Percentiles rank a stretch among this genome's conserved stretches.
Conservation (phyloP, 2,113 vertebrate genomes). For the Ochotona princeps region DNA sequence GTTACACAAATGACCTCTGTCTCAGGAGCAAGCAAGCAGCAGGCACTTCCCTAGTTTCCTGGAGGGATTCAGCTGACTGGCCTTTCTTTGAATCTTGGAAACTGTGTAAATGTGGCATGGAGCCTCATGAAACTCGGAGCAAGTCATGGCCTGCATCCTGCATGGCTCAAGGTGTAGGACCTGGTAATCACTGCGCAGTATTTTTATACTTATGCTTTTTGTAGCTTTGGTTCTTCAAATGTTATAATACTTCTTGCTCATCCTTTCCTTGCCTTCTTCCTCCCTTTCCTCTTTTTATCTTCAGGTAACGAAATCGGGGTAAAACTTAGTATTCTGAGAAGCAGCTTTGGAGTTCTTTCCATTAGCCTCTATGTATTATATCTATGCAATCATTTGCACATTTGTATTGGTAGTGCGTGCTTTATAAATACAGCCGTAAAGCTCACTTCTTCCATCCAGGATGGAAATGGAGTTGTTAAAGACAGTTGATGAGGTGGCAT, state of each 20-base stretch:
- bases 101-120: constrained; percentile 62
- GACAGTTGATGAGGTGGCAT: constrained; percentile 79
- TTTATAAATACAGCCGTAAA: constrained; percentile 69
- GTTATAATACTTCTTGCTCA: constrained; percentile 54
- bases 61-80: constrained; percentile 49
- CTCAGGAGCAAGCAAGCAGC: constrained; percentile 36
- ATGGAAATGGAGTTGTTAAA: constrained; percentile 79
- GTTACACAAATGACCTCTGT: constrained; percentile 1
- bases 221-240: constrained; percentile 61
- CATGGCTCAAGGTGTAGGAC: constrained; percentile 66
- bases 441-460: constrained; percentile 61
- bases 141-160: constrained; percentile 65
- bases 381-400: neutral
- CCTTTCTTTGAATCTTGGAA: constrained; percentile 59
- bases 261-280: neutral
- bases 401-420: constrained; percentile 64
- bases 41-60: constrained; percentile 65
- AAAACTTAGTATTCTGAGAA: constrained; percentile 66
- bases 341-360: constrained; percentile 26
- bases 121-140: constrained; percentile 70
- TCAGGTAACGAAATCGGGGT: constrained; percentile 39
- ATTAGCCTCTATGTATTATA: constrained; percentile 20
- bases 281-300: neutral
- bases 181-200: constrained; percentile 17
- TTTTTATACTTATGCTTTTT: constrained; percentile 76